Base-by-base conservation (phyloP, 2,888 invertebrate genomes). In the Ectemnius continuus region DNA sequence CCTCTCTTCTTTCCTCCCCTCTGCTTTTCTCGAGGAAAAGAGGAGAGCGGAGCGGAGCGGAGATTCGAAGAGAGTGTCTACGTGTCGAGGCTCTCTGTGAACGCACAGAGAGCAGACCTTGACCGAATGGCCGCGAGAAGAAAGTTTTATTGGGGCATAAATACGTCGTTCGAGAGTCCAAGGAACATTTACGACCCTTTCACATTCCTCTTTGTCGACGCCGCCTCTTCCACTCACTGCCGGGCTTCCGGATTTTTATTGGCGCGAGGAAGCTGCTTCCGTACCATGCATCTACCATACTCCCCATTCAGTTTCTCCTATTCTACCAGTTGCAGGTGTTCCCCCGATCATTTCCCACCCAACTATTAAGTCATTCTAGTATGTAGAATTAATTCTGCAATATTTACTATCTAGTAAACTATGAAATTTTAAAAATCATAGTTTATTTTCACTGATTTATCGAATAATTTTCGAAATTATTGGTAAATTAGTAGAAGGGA, bases 131-230 rank as follows among this genome's bases (percentile, higher is more conserved):
- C 59, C 64, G 61, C 36, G 36, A 65, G 68, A 81, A 77, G 79
- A 84, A 84, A 82, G 84, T 85, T 85, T 85, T 84, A 85, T 80
- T 80, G 80, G 64, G 72, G 59, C 76, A 83, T 84, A 83, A 84
- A 85, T 83, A 81, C 72, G 65, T 75, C 79, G 62, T 59, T 71
- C 58, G 61, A 23, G 58, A 60, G 64, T 76, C 4, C 20, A 68
- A 67, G 64, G 61, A 79, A 63, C 79, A 70, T 79, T 83, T 82
- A 80, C 61, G 73, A 76, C 61, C 59, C 63, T 74, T 77, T 78
- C 74, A 74, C 73, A 64, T 59, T 28, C 66, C 52, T 26, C 64
- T 63, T 75, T 83, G 80, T 78, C 81, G 16, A 6, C 11, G 16
- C 70, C 20, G 3, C 46, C 36, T 6, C 68, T 76, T 46, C 66